Base-by-base conservation (phyloP, 2,113 vertebrate species). In the Dissostichus mawsoni region DNA sequence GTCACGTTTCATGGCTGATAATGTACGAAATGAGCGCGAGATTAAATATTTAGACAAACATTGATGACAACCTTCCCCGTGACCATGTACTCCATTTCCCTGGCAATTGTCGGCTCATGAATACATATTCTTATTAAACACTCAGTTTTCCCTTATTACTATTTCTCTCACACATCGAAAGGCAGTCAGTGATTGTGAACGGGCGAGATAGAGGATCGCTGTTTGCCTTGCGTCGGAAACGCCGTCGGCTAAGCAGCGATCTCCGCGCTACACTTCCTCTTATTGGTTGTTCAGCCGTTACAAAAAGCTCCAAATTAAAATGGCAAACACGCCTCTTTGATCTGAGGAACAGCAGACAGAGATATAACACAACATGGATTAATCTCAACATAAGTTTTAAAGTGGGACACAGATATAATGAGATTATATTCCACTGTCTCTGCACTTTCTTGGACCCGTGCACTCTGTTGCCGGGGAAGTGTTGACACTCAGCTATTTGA, bases 1-100 rank as follows among this genome's bases (percentile, higher is more conserved):
- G 65, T 68, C 13, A 17, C 50, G 53, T 7, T n/a, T 7, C 17
- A 68, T 41, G 50, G 36, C 73, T 83, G 70, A 74, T 73, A 85
- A 86, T 62, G 74, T 76, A 74, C 78, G 69, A 88, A 84, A 80
- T 53, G 80, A 85, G 77, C 74, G 79, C 25, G 17, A 58, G 77
- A 90, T 90, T 85, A 92, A 89, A 84, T 86, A 90, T 87, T 87
- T 69, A 85, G 74, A 78, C 72, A 82, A 85, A 87, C 84, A 87
- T 69, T 62, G 85, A 85, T 84, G 87, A 89, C 77, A 87, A 86
- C 78, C 75, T 82, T 85, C 77, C 87, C 86, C 10, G 20, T 71
- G 80, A 87, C 69, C 5, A 81, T 80, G 75, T 72, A 63, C 58
- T 87, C 63, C 69, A 76, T 88, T 88, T 86, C 76, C 62, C 36